These are phyloP conservation scores for Cyanocitta stelleri DNA, from an alignment of 2,113 vertebrate genomes.

Conservation along the genomic window DNA sequence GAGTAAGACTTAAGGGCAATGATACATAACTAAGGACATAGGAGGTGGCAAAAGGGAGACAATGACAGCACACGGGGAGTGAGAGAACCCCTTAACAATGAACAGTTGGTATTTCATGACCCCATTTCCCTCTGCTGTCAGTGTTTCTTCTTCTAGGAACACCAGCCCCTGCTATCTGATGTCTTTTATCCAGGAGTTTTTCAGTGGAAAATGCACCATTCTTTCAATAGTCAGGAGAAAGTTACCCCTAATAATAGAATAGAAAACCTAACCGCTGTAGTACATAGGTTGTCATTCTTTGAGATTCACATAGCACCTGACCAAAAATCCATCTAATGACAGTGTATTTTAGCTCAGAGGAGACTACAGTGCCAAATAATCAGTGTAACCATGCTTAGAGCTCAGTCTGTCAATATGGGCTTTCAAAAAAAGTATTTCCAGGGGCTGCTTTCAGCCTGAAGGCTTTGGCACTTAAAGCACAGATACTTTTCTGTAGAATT, in stretches of 20 bases:
- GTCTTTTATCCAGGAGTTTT: background rate
- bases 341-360: background rate
- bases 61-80: background rate
- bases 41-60: background rate
- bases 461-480: background rate
- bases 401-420: conserved; percentile 12
- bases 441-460: background rate
- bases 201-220: background rate
- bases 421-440: conserved; percentile 35
- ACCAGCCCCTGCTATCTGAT: background rate
- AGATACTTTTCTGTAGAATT: background rate
- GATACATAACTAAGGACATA: background rate
- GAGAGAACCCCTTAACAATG: background rate
- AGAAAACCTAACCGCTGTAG: background rate
- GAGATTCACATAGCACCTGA: background rate
- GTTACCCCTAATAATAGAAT: background rate
- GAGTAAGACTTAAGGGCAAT: background rate
- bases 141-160: background rate
- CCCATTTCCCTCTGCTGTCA: background rate
- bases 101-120: background rate
- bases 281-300: conserved; percentile 14
- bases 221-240: conserved; percentile 32
- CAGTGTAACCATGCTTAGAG: conserved; percentile 40
- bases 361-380: conserved; percentile 32
- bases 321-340: conserved; percentile 48